These are phyloP conservation scores for Sternotherus odoratus DNA, from an alignment of 2,797 vertebrate genomes.

Conservation along the genomic window DNA sequence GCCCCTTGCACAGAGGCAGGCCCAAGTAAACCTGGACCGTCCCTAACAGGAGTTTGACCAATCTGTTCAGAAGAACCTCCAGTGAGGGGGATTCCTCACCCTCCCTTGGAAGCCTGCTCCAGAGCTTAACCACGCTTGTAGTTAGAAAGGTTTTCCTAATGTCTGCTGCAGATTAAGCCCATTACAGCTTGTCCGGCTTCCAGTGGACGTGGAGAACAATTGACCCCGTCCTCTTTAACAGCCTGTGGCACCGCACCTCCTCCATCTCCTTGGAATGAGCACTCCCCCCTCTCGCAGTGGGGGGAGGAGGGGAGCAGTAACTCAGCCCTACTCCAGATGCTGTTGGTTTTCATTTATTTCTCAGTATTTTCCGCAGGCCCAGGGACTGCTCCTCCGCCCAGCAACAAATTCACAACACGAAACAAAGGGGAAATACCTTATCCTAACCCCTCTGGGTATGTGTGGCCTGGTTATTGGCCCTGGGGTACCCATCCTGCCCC, in stretches of 20 bases:
- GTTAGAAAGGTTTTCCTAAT: neutral
- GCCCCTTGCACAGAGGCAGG: neutral
- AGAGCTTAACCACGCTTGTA: neutral
- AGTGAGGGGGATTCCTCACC: neutral
- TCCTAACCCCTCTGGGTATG: neutral
- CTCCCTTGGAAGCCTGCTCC: neutral
- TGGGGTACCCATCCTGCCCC: no score
- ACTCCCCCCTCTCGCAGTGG: neutral
- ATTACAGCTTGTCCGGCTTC: neutral
- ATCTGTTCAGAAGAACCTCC: neutral
- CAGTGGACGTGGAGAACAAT: neutral
- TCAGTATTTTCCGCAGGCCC: neutral
- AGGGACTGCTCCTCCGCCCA: neutral
- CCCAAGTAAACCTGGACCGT: neutral
- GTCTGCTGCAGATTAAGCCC: neutral
- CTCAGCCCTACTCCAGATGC: neutral
- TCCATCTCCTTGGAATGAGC: neutral
- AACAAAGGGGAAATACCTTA: neutral
- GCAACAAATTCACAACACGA: neutral
- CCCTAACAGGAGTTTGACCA: neutral
- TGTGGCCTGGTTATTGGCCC: neutral
- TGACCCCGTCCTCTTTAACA: neutral
- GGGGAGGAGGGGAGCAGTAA: neutral
- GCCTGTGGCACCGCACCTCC: no score
- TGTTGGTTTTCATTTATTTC: neutral